A percentile compares a stretch with the other conserved stretches of the same genome.
Evolutionary conservation across 2,113 vertebrate species (phyloP).

Genomic region (Brienomyrus brachyistius): DNA sequence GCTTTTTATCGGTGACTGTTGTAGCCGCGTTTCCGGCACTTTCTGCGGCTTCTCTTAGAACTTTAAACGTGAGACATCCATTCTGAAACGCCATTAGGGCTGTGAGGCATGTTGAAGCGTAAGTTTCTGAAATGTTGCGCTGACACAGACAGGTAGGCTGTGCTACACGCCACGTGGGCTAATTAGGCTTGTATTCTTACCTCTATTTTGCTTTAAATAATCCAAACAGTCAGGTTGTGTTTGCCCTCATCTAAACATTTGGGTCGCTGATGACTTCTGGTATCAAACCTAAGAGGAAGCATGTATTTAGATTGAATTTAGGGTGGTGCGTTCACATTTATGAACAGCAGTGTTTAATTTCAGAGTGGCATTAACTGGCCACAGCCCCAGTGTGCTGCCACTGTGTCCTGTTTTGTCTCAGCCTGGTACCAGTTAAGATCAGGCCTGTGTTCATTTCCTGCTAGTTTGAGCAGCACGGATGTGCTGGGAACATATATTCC

Average conservation of each 20-base stretch:
- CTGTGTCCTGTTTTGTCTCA: slow-evolving; percentile 30
- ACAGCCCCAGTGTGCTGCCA: slow-evolving; percentile 26
- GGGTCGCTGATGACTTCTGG: neutral
- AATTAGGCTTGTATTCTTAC: neutral
- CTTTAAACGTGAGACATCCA: neutral
- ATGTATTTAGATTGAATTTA: neutral
- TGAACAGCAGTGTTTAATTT: neutral
- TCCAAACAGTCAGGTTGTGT: neutral
- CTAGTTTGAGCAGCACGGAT: slow-evolving; percentile 62
- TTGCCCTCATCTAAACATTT: neutral
- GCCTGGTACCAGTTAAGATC: slow-evolving; percentile 59
- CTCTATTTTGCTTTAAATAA: neutral
- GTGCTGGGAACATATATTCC: slow-evolving; percentile 31
- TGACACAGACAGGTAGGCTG: neutral
- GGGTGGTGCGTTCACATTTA: neutral
- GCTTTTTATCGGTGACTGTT: neutral
- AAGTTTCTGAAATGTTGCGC: neutral
- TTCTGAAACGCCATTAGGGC: neutral
- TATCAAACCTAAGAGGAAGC: neutral
- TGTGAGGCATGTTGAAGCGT: neutral
- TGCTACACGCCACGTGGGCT: neutral
- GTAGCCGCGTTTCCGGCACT: neutral
- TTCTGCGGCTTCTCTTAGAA: neutral
- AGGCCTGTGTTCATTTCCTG: slow-evolving; percentile 50
- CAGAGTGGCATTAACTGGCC: slow-evolving; percentile 34